Conservation (phyloP, 2,113 vertebrate genomes). For the Prinia subflava region DNA sequence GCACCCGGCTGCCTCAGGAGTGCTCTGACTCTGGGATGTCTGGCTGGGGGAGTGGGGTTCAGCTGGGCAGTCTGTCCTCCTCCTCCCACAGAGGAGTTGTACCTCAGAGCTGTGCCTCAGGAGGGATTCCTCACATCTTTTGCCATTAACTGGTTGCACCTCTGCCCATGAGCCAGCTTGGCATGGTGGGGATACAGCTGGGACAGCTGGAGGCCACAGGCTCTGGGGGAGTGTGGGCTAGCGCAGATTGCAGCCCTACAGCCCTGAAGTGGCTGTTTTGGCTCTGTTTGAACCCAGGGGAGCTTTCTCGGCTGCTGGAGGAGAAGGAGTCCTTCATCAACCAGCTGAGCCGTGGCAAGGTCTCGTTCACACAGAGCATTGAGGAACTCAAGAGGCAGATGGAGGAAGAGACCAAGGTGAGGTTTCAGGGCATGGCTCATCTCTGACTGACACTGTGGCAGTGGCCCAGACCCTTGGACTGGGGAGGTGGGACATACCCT, state of each 20-base stretch:
- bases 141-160: not conserved
- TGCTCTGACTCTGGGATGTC: not conserved
- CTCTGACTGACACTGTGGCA: not conserved
- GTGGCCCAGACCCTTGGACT: not conserved
- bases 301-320: conserved; percentile 85
- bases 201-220: not conserved
- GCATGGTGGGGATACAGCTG: not conserved
- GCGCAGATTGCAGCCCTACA: not conserved
- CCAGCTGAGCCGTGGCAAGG: conserved; percentile 87
- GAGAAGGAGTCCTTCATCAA: conserved; percentile 87
- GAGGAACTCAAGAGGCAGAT: conserved; percentile 92
- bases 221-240: not conserved
- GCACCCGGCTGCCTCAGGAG: rapidly evolving
- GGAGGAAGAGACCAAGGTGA: conserved; percentile 92
- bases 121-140: not conserved
- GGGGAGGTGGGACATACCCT: not conserved
- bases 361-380: conserved; percentile 80
- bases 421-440: not conserved
- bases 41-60: rapidly evolving
- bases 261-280: not conserved
- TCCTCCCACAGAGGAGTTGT: rapidly evolving
- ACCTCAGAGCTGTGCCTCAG: too few relatives aligned
- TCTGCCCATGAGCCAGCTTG: not conserved
- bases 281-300: conserved; percentile 69
- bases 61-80: not conserved